Evolutionary conservation across 2,797 vertebrate species (phyloP).

Genomic region (Delichon dasypus): DNA sequence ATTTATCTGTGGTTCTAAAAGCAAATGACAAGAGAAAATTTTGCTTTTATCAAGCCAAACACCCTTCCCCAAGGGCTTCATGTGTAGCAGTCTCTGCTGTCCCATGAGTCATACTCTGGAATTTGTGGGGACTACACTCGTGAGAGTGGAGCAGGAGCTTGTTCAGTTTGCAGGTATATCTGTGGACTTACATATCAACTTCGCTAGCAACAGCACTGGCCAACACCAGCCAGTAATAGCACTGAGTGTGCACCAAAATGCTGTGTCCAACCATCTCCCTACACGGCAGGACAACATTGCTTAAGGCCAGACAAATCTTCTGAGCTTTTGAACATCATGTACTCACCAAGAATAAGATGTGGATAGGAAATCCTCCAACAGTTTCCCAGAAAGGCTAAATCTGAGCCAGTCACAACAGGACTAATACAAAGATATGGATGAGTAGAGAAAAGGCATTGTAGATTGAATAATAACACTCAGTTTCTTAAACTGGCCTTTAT

Average conservation of each 20-base stretch:
- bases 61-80: not conserved
- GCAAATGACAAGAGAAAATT: not conserved
- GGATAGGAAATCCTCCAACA: not conserved
- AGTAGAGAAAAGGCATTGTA: not conserved
- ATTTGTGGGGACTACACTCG: rapidly evolving
- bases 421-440: not conserved
- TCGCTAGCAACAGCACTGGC: not conserved
- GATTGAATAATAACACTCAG: not conserved
- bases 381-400: not conserved
- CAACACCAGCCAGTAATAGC: not conserved
- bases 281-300: not conserved
- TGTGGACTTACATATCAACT: not conserved
- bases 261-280: not conserved
- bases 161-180: not conserved
- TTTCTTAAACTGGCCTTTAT: not conserved
- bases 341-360: not conserved
- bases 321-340: not conserved
- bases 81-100: not conserved
- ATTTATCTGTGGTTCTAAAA: not conserved
- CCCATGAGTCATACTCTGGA: not conserved
- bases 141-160: not conserved
- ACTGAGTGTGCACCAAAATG: rapidly evolving
- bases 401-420: not conserved
- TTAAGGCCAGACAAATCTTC: not conserved
- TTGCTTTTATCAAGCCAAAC: not conserved